These are phyloP conservation scores for Forficula auricularia DNA, from an alignment of 1,140 invertebrate genomes.

Conservation along the genomic window DNA sequence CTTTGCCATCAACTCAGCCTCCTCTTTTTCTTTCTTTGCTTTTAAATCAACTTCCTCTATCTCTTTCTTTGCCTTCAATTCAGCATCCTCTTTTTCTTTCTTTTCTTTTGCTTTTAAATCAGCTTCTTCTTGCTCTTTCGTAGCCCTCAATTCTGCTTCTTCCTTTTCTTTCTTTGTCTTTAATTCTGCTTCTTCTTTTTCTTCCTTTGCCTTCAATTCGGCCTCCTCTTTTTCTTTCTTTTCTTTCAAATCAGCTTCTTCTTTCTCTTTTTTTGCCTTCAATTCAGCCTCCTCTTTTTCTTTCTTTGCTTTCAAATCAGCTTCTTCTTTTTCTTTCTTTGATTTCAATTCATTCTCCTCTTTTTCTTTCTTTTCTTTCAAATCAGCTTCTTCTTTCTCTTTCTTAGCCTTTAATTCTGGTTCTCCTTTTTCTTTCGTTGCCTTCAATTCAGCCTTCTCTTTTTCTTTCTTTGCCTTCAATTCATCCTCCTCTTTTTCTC, in stretches of 20 bases:
- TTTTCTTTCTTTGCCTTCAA: constrained; percentile 16
- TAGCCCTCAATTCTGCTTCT: constrained; percentile 8
- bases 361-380: too few relatives aligned
- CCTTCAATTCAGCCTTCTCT: constrained; percentile 12
- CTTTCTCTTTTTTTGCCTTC: constrained; percentile 15
- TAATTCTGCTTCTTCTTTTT: constrained; percentile 10
- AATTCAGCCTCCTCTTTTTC: constrained; percentile 12
- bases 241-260: constrained; percentile 13
- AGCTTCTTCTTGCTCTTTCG: constrained; percentile 8
- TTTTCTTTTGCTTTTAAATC: too few relatives aligned
- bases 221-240: constrained; percentile 12
- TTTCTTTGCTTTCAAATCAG: constrained; percentile 11
- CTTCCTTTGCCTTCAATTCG: constrained; percentile 8
- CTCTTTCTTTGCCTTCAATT: constrained; percentile 12
- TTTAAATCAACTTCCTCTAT: constrained; percentile 11
- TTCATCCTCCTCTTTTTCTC: constrained; percentile 11
- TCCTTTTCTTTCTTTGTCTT: constrained; percentile 9
- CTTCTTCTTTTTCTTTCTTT: constrained; percentile 16
- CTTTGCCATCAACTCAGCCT: constrained; percentile 11
- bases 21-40: constrained; percentile 14
- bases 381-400: too few relatives aligned
- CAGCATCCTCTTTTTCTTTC: constrained; percentile 9
- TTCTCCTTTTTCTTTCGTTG: constrained; percentile 14
- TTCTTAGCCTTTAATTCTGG: constrained; percentile 15
- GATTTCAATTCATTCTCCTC: constrained; percentile 13